Evolutionary conservation across 1,140 invertebrate genomes (phyloP).

Genomic region (Achatina immaculata): DNA sequence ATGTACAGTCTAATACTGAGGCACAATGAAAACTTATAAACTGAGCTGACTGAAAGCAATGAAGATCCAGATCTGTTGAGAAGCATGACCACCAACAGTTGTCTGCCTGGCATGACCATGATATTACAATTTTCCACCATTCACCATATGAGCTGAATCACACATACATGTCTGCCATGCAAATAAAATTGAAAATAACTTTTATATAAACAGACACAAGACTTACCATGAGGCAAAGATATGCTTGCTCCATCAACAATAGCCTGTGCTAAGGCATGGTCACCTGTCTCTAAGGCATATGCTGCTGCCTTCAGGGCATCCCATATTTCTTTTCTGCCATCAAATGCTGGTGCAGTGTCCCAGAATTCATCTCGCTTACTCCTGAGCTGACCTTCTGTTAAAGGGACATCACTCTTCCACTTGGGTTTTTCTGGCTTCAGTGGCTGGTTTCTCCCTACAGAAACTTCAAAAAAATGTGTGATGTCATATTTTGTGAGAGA

Average conservation of each 20-base stretch:
- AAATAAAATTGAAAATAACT: no score
- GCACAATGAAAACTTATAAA: no score
- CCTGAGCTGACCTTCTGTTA: constrained; percentile 92
- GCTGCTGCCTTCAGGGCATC: constrained; percentile 93
- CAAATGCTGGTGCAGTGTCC: constrained; percentile 97
- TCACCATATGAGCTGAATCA: no score
- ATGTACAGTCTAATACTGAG: no score
- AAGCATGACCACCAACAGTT: no score
- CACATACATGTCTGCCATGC: no score
- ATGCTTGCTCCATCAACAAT: constrained; percentile 96
- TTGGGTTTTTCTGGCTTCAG: constrained; percentile 92
- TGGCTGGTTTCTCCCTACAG: constrained; percentile 90
- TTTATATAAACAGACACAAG: no score
- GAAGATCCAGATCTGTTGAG: no score
- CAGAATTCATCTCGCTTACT: constrained; percentile 97
- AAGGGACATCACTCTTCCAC: constrained; percentile 95
- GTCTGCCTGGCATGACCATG: no score
- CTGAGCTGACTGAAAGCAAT: no score
- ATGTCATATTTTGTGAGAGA: no score
- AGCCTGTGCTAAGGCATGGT: constrained; percentile 94
- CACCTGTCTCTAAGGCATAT: constrained; percentile 85
- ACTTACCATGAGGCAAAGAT: constrained; percentile 89
- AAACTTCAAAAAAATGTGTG: constrained; percentile 76
- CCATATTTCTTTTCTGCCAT: constrained; percentile 98
- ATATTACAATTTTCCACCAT: no score